These are phyloP conservation scores for Sebastes cheni DNA, from an alignment of 2,797 vertebrate species.

Conservation along the genomic window DNA sequence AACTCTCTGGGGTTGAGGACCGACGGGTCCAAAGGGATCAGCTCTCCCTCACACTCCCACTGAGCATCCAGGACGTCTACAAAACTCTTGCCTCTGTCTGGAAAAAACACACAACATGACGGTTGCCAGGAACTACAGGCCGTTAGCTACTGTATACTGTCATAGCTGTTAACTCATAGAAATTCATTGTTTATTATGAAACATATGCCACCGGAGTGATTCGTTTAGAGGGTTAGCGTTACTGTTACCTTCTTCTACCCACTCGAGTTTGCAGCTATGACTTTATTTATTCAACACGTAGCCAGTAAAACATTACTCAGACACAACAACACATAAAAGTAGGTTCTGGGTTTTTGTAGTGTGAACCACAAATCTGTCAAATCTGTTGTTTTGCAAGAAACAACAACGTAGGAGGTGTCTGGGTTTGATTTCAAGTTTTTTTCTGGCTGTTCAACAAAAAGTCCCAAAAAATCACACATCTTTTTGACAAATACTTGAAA, in stretches of 20 bases:
- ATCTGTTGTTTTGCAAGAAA: background rate
- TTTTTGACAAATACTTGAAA: background rate
- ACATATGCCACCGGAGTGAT: background rate
- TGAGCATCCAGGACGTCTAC: slow-evolving; percentile 78
- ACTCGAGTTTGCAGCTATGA: background rate
- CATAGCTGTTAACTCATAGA: background rate
- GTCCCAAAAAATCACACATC: background rate
- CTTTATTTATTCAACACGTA: background rate
- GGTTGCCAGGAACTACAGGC: background rate
- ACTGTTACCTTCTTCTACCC: background rate
- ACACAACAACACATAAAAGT: background rate
- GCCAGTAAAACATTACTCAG: background rate
- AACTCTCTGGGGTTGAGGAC: slow-evolving; percentile 85
- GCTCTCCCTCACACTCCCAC: slow-evolving; percentile 78
- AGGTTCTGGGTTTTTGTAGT: background rate
- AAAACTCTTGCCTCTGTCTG: slow-evolving; percentile 65
- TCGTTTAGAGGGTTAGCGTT: background rate
- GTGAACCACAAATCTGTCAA: background rate
- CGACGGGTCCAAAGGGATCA: slow-evolving; percentile 70
- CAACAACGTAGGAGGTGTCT: background rate
- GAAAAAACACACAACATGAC: slow-evolving; percentile 14
- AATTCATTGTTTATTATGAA: background rate
- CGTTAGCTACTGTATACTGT: background rate
- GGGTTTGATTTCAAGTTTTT: background rate
- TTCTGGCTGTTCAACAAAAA: background rate